These are phyloP conservation scores for Coilia nasus DNA, from an alignment of 2,797 vertebrate genomes.

Conservation along the genomic window DNA sequence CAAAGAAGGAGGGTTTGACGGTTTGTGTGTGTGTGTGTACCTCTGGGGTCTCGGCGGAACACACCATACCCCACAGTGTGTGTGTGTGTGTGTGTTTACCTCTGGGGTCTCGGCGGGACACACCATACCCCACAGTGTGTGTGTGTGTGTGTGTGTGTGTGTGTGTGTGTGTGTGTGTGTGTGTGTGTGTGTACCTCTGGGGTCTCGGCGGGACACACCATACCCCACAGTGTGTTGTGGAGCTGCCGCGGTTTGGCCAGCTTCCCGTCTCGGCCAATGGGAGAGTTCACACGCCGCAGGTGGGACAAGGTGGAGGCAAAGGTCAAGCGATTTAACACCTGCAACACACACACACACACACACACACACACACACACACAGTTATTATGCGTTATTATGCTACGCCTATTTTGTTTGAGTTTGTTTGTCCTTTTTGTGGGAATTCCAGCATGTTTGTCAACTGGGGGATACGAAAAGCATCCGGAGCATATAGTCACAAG, in stretches of 20 bases:
- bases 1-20: too few relatives aligned
- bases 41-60: neutral
- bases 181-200: constrained; percentile 82
- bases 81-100: neutral
- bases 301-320: constrained; percentile 97
- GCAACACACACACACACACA: constrained; percentile 11
- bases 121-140: neutral
- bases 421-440: too few relatives aligned
- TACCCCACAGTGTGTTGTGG: constrained; percentile 98
- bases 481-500: too few relatives aligned
- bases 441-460: too few relatives aligned
- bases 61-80: too few relatives aligned
- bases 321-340: constrained; percentile 97
- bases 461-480: too few relatives aligned
- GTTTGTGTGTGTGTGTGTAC: neutral
- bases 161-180: neutral
- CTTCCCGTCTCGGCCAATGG: constrained; percentile 95
- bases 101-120: neutral
- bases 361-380: neutral
- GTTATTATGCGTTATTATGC: too few relatives aligned
- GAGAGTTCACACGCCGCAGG: constrained; percentile 93
- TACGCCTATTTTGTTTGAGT: too few relatives aligned
- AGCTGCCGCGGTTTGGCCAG: constrained; percentile 95
- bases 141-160: constrained; percentile 9
- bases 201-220: constrained; percentile 98